phyloP scores from a whole-genome alignment of 1,140 invertebrate genomes.

The Achatina immaculata region DNA sequence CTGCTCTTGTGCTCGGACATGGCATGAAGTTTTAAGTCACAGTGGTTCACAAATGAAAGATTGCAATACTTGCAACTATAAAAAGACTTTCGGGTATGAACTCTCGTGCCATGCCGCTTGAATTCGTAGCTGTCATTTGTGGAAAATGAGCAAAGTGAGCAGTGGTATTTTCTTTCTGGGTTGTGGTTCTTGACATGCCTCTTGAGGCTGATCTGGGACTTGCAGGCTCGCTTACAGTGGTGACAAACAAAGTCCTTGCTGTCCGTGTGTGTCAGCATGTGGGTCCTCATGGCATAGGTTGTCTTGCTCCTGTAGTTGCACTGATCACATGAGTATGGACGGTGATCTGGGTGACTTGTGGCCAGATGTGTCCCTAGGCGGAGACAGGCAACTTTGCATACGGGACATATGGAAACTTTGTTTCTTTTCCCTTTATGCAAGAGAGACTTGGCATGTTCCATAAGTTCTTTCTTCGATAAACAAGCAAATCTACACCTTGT shows the following conservation, averaged over 20 bases:
- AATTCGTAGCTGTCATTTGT: slow-evolving; percentile 35
- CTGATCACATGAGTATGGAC: slow-evolving; percentile 11
- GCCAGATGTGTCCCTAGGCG: slow-evolving; percentile 3
- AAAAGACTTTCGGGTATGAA: slow-evolving; percentile 16
- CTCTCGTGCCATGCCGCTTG: slow-evolving; percentile 16
- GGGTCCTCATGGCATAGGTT: neutral
- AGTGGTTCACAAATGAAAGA: slow-evolving; percentile 18
- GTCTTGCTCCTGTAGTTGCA: slow-evolving; percentile 21
- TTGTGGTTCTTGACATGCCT: slow-evolving; percentile 34
- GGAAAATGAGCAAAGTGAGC: slow-evolving; percentile 11
- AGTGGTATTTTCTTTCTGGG: slow-evolving; percentile 17
- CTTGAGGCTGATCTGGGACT: slow-evolving; percentile 13
- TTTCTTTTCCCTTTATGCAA: neutral
- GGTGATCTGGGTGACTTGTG: slow-evolving; percentile 2
- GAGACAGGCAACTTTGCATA: slow-evolving; percentile 8
- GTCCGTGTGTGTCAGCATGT: slow-evolving; percentile 18
- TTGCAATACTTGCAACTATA: slow-evolving; percentile 31
- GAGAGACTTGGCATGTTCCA: slow-evolving; percentile 5
- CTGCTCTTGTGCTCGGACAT: slow-evolving; percentile 33
- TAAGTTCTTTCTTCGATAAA: neutral
- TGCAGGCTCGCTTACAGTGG: slow-evolving; percentile 5
- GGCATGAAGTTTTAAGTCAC: slow-evolving; percentile 32
- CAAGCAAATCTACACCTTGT: slow-evolving; percentile 14
- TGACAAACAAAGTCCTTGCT: slow-evolving; percentile 19
- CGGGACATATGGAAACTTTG: slow-evolving; percentile 23